Base-by-base conservation (phyloP, 2,113 vertebrate genomes). In the Prunella himalayana region DNA sequence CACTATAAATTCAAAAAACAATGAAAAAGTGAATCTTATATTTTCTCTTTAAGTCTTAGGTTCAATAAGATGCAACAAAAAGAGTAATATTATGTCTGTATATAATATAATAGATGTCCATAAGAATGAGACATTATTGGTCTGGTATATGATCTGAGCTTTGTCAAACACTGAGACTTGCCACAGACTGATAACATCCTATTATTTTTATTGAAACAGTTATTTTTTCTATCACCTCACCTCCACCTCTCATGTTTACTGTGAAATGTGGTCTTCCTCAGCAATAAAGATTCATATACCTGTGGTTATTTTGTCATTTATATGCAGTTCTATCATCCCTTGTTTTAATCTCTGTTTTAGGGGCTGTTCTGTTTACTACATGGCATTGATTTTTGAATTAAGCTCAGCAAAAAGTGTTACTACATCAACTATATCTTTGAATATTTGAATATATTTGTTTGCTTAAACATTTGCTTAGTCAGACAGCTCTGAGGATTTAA, bases 401-500 rank as follows among this genome's bases (percentile, higher is more conserved):
- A 95, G 68, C 88, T 94, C 71, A 94, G 84, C 53, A 92, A 94
- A 96, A 95, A 90, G 63, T 91, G 94, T 95, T 97, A 72, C 72
- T 95, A 80, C 93, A 84, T 92, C 41, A 84, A 75, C 80, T 92
- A 80, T 94, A 80, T 94, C 84, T 96, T 96, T 95, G 97, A 96
- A 97, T 97, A 97, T 95, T 97, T 96, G 89, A 97, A 97, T 97
- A 85, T 91, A 97, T 97, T 95, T 97, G 47, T 95, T 97, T 85
- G 35, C 63, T 95, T 91, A 96, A 97, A 71, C 85, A 89, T 60
- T 94, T 78, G 61, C 84, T 95, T 94, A 95, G 93, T 95, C 92
- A 96, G 82, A 95, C 24, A 90, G 61, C 51, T 68, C 56, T 56
- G 25, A 91, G 79, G 72, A 94, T 79, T 95, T 84, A 96, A 90